Evolutionary conservation across 2,113 vertebrate species (phyloP).

Genomic region (Andinoacara biseriatus): DNA sequence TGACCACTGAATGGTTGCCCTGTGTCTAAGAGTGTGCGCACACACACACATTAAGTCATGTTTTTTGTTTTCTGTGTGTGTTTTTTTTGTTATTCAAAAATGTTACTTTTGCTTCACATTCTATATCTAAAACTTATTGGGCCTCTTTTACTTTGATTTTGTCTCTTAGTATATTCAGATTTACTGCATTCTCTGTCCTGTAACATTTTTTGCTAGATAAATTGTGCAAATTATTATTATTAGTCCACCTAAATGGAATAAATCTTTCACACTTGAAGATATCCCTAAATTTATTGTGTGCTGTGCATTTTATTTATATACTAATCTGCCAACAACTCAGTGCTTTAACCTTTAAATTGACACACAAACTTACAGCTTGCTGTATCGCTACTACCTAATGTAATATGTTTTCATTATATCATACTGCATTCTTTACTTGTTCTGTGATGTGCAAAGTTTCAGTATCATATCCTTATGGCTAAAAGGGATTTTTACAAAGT

Average conservation of each 20-base stretch:
- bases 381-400: neutral
- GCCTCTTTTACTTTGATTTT: no score
- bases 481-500: neutral
- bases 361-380: neutral
- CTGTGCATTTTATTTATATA: neutral
- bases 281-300: neutral
- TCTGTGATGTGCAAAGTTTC: neutral
- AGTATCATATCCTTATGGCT: neutral
- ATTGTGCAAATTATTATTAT: neutral
- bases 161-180: no score
- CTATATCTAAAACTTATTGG: rapidly evolving
- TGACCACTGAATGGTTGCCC: conserved; percentile 73
- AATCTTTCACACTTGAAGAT: no score
- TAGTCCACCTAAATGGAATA: no score
- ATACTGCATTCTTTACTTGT: neutral
- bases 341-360: neutral
- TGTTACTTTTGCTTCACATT: neutral
- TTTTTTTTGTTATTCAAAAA: neutral
- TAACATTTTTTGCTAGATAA: neutral
- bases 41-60: neutral
- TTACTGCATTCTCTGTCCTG: neutral
- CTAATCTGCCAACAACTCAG: neutral
- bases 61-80: neutral
- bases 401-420: neutral
- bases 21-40: conserved; percentile 38